These are phyloP conservation scores for Drosophila simulans DNA, from an alignment of 1,140 invertebrate genomes.

Conservation along the genomic window DNA sequence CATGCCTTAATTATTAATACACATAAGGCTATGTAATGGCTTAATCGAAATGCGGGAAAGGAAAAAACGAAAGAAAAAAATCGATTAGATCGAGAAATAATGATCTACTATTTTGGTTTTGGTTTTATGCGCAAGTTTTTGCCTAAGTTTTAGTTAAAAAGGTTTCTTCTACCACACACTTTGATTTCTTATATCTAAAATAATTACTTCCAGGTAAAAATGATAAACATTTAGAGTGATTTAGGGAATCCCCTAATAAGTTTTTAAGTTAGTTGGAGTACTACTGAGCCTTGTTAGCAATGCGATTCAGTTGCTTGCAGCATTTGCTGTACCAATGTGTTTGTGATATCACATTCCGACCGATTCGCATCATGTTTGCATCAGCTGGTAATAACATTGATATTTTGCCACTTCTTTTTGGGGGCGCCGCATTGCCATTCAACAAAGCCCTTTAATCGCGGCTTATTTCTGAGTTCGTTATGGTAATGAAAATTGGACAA, in stretches of 20 bases:
- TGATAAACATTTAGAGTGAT: too few relatives aligned
- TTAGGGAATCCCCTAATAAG: too few relatives aligned
- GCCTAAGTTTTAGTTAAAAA: not conserved
- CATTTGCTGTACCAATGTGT: not conserved
- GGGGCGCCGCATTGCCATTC: conserved; percentile 20
- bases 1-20: conserved; percentile 13
- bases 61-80: conserved; percentile 6
- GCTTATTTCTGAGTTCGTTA: conserved; percentile 43
- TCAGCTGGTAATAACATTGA: not conserved
- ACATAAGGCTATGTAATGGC: conserved; percentile 7
- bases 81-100: conserved; percentile 1
- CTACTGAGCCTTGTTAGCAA: too few relatives aligned
- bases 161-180: not conserved
- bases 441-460: conserved; percentile 23
- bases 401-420: conserved; percentile 35
- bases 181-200: too few relatives aligned
- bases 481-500: conserved; percentile 53
- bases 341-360: not conserved
- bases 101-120: not conserved
- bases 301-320: not conserved
- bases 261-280: not conserved
- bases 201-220: too few relatives aligned
- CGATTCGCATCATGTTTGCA: conserved; percentile 19
- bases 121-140: not conserved
- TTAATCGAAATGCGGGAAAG: conserved; percentile 10